Conservation (phyloP, 2,113 vertebrate species). For the Hoplias malabaricus region DNA sequence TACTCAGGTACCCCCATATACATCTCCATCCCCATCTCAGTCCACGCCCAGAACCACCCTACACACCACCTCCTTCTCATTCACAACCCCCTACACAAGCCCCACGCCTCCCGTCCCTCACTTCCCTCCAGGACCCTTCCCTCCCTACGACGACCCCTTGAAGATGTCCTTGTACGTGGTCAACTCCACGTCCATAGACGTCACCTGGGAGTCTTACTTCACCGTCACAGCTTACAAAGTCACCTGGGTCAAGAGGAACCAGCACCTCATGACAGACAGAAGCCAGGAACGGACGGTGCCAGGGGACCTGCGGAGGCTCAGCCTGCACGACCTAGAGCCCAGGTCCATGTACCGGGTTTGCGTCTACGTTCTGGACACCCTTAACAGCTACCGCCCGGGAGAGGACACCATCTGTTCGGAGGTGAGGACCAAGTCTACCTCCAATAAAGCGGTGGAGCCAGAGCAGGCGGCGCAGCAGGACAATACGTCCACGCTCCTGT, state of each 20-base stretch:
- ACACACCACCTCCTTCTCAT: slow-evolving; percentile 59
- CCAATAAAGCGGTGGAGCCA: slow-evolving; percentile 80
- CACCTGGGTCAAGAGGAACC: slow-evolving; percentile 95
- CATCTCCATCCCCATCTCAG: slow-evolving; percentile 62
- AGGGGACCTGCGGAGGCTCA: slow-evolving; percentile 83
- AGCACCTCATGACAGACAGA: slow-evolving; percentile 87
- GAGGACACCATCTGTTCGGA: slow-evolving; percentile 87
- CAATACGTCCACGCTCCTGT: slow-evolving; percentile 86
- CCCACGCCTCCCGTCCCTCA: slow-evolving; percentile 66
- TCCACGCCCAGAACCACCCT: slow-evolving; percentile 55
- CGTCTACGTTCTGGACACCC: slow-evolving; percentile 88
- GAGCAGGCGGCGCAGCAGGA: slow-evolving; percentile 87
- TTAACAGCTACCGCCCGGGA: slow-evolving; percentile 84
- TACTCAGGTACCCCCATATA: slow-evolving; percentile 64
- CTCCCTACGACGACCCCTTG: slow-evolving; percentile 82
- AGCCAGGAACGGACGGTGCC: slow-evolving; percentile 88
- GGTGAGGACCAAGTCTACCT: slow-evolving; percentile 81
- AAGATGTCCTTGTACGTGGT: slow-evolving; percentile 88
- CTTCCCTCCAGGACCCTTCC: slow-evolving; percentile 75
- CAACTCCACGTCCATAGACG: slow-evolving; percentile 88
- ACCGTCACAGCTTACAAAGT: slow-evolving; percentile 90
- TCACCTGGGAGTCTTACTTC: slow-evolving; percentile 91
- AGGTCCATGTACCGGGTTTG: slow-evolving; percentile 92
- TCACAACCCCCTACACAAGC: slow-evolving; percentile 58
- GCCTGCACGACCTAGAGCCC: slow-evolving; percentile 84